phyloP scores from a whole-genome alignment of 2,888 invertebrate genomes.

The Aphodius granarius region DNA sequence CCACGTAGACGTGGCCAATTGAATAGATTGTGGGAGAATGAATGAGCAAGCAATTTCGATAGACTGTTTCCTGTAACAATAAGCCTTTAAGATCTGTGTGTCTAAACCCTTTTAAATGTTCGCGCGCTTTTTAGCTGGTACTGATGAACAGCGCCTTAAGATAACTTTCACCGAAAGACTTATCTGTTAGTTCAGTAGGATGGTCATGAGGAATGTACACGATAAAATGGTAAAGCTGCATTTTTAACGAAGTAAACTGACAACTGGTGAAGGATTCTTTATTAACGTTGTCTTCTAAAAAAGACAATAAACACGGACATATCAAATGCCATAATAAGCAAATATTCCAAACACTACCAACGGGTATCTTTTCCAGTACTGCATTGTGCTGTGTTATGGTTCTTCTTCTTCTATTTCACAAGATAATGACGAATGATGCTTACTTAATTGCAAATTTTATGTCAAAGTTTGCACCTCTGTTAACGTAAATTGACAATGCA shows the following conservation, averaged over 20 bases:
- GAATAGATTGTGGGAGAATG: not conserved
- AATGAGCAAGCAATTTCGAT: not conserved
- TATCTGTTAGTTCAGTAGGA: not conserved
- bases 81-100: not conserved
- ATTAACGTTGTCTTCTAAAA: not conserved
- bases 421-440: not conserved
- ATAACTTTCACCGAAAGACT: not conserved
- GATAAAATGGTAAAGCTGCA: not conserved
- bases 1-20: not conserved
- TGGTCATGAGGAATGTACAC: not conserved
- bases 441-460: too few species aligned
- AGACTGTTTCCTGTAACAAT: slow-evolving; percentile 8
- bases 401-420: not conserved
- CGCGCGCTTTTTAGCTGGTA: not conserved
- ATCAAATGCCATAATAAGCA: not conserved
- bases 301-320: not conserved
- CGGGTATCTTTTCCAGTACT: not conserved
- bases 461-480: too few species aligned
- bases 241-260: not conserved
- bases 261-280: not conserved
- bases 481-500: too few species aligned
- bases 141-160: not conserved
- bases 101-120: not conserved
- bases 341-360: not conserved
- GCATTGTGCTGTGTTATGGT: not conserved